phyloP scores from a whole-genome alignment of 1,140 invertebrate species.

The Drosophila lacteicornis region DNA sequence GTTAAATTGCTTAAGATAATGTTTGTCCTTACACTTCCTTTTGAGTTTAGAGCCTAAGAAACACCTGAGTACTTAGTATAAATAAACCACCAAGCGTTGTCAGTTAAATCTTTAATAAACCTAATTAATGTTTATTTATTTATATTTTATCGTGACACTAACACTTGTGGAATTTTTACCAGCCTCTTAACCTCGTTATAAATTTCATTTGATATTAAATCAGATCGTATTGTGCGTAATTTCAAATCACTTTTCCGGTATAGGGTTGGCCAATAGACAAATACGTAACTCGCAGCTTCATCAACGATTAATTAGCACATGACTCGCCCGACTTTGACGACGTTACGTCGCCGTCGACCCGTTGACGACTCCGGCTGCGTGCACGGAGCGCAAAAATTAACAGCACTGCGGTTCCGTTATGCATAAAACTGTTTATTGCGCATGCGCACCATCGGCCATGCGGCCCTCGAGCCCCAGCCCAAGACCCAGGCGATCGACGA shows the following conservation, averaged over 20 bases:
- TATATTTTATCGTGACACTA: background rate
- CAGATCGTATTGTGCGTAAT: background rate
- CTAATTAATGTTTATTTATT: background rate
- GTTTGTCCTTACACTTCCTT: no score
- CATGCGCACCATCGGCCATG: slow-evolving; percentile 52
- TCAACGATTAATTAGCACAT: slow-evolving; percentile 72
- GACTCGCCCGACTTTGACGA: slow-evolving; percentile 34
- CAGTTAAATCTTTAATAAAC: no score
- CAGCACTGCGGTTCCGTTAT: slow-evolving; percentile 68
- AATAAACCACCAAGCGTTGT: no score
- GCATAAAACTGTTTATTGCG: slow-evolving; percentile 80
- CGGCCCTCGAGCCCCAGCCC: slow-evolving; percentile 9
- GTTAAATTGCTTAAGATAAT: no score
- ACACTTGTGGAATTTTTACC: background rate
- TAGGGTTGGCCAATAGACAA: slow-evolving; percentile 57
- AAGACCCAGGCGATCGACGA: slow-evolving; percentile 20
- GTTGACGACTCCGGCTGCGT: slow-evolving; percentile 44
- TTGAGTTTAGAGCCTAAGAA: no score
- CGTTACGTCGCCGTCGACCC: slow-evolving; percentile 57
- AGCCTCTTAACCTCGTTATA: background rate
- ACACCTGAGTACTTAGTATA: no score
- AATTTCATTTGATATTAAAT: background rate
- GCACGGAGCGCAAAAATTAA: slow-evolving; percentile 63
- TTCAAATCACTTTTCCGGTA: slow-evolving; percentile 8
- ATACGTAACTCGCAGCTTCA: slow-evolving; percentile 59